Conservation (phyloP, 2,797 vertebrate species). For the Trematomus bernacchii region DNA sequence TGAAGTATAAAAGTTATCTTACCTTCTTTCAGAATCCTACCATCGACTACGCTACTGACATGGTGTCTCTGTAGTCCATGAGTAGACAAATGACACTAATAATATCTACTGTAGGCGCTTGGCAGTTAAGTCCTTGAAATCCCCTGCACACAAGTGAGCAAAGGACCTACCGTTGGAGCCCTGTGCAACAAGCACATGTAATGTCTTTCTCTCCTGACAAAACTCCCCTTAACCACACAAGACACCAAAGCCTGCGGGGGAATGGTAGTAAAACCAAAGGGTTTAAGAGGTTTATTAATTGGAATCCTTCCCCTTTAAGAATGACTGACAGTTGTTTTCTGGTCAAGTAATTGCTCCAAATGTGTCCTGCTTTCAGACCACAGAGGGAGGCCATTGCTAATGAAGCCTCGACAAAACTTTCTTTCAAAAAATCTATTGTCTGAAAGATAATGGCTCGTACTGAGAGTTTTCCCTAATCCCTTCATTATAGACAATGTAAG, state of each 20-base stretch:
- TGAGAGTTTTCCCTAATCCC: constrained; percentile 84
- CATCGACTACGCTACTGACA: constrained; percentile 35
- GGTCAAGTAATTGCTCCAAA: constrained; percentile 95
- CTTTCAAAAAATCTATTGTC: constrained; percentile 90
- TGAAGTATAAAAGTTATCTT: constrained; percentile 46
- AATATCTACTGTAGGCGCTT: constrained; percentile 69
- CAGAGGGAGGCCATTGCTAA: constrained; percentile 89
- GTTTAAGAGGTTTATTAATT: constrained; percentile 94
- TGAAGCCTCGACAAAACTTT: constrained; percentile 88
- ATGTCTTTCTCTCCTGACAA: constrained; percentile 78
- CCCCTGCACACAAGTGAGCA: constrained; percentile 76
- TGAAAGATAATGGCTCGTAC: constrained; percentile 85
- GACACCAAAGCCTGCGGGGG: constrained; percentile 84
- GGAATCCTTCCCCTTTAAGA: constrained; percentile 95
- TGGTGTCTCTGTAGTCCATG: constrained; percentile 57
- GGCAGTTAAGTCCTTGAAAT: constrained; percentile 79
- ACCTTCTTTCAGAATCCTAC: constrained; percentile 52
- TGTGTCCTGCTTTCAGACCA: constrained; percentile 86
- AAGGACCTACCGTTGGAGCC: constrained; percentile 57
- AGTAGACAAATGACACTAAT: constrained; percentile 74
- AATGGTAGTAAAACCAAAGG: constrained; percentile 89
- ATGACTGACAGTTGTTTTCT: constrained; percentile 96
- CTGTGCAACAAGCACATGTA: constrained; percentile 66
- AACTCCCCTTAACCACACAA: constrained; percentile 78
- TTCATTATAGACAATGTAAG: constrained; percentile 83